Conservation (phyloP, 2,888 invertebrate genomes). For the Plusia festucae region DNA sequence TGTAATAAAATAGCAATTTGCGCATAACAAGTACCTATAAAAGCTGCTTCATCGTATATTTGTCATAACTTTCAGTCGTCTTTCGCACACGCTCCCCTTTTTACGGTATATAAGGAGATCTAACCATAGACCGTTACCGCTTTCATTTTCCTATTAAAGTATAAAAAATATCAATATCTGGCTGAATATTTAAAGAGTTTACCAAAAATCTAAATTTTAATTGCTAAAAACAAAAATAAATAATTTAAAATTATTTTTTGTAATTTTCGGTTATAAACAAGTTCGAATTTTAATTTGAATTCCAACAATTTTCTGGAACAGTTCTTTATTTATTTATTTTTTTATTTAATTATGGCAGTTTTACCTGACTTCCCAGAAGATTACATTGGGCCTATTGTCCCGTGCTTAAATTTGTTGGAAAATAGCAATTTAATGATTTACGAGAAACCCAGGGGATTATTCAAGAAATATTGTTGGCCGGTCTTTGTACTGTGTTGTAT, state of each 20-base stretch:
- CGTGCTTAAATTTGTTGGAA: conserved; percentile 52
- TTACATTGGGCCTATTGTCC: conserved; percentile 48
- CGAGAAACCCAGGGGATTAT: conserved; percentile 21
- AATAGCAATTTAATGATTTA: conserved; percentile 51
- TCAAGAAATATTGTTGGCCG: conserved; percentile 36
- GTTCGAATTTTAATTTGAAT: too few relatives aligned
- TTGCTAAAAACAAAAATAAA: too few relatives aligned
- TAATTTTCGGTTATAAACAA: too few relatives aligned
- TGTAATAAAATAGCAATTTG: conserved; percentile 20
- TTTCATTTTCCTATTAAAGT: neutral
- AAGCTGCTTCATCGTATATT: conserved; percentile 19
- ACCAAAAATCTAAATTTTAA: too few relatives aligned
- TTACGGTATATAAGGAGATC: neutral
- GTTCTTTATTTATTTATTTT: neutral
- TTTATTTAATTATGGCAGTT: conserved; percentile 39
- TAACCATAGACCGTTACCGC: neutral
- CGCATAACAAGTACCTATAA: conserved; percentile 25
- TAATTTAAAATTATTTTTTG: too few relatives aligned
- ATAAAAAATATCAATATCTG: neutral
- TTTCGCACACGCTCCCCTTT: conserved; percentile 6
- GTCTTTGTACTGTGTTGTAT: conserved; percentile 44
- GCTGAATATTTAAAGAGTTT: neutral
- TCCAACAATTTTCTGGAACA: too few relatives aligned
- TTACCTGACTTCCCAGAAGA: conserved; percentile 50
- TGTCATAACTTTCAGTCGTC: conserved; percentile 3